phyloP scores from a whole-genome alignment of 2,888 invertebrate species.

The Synanthedon myopaeformis region DNA sequence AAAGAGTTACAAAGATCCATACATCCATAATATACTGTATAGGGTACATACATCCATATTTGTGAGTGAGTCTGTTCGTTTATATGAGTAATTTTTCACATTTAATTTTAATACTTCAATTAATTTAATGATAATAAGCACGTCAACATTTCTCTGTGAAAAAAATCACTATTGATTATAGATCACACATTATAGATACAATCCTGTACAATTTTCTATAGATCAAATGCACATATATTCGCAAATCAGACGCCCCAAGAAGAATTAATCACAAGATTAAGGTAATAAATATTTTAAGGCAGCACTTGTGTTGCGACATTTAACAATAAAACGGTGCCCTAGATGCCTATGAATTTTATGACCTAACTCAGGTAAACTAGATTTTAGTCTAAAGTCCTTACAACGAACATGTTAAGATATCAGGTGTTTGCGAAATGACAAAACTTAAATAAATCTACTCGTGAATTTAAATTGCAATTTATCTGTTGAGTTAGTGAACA shows the following conservation, averaged over 20 bases:
- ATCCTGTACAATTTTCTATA: background rate
- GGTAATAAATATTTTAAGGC: constrained; percentile 22
- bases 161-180: background rate
- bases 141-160: too few relatives aligned
- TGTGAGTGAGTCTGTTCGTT: too few relatives aligned
- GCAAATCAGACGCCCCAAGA: background rate
- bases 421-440: background rate
- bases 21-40: too few relatives aligned
- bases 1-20: too few relatives aligned
- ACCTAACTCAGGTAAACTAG: constrained; percentile 22
- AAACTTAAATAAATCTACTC: background rate
- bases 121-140: too few relatives aligned
- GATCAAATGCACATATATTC: background rate
- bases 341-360: constrained; percentile 39
- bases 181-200: background rate
- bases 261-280: constrained; percentile 22
- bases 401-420: background rate
- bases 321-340: constrained; percentile 41
- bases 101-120: too few relatives aligned
- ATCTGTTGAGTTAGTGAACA: too few relatives aligned
- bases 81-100: too few relatives aligned
- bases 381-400: background rate
- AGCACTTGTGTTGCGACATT: constrained; percentile 25
- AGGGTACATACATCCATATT: too few relatives aligned
- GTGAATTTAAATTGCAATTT: background rate